phyloP scores from a whole-genome alignment of 2,888 invertebrate species.

The Idaea biselata region DNA sequence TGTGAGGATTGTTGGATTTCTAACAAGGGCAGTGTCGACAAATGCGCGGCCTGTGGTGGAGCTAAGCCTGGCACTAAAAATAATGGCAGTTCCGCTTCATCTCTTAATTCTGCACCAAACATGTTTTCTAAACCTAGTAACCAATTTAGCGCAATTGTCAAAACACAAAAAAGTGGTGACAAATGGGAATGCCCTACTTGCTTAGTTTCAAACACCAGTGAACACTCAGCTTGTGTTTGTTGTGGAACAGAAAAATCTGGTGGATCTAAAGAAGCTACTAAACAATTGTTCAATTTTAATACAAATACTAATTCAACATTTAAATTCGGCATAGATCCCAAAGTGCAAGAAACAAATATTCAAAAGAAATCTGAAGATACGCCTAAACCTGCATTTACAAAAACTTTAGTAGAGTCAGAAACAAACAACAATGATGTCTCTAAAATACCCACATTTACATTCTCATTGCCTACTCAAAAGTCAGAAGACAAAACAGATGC shows the following conservation, averaged over 20 bases:
- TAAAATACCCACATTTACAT: conserved; percentile 46
- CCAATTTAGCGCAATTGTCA: conserved; percentile 37
- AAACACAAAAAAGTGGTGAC: conserved; percentile 41
- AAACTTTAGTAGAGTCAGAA: conserved; percentile 46
- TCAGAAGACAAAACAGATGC: conserved; percentile 28
- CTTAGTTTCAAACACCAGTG: conserved; percentile 53
- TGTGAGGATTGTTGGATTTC: conserved; percentile 50
- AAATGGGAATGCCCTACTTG: conserved; percentile 65
- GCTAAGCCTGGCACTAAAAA: conserved; percentile 33
- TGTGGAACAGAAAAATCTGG: conserved; percentile 51
- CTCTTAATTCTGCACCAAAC: background rate
- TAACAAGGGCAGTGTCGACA: conserved; percentile 44
- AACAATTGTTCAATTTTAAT: conserved; percentile 52
- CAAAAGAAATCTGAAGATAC: conserved; percentile 29
- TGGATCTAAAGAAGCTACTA: conserved; percentile 27
- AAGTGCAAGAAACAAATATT: conserved; percentile 37
- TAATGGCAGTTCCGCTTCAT: conserved; percentile 14
- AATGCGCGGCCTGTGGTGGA: conserved; percentile 54
- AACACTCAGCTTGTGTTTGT: conserved; percentile 52
- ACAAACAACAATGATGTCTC: conserved; percentile 59
- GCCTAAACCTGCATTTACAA: conserved; percentile 17
- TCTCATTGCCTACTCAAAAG: conserved; percentile 42
- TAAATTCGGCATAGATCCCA: conserved; percentile 63
- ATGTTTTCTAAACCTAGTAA: conserved; percentile 23
- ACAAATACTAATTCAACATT: conserved; percentile 41